Percentiles rank a stretch among this genome's conserved stretches.
These are phyloP conservation scores for Oscheius onirici DNA, from an alignment of 2,888 invertebrate species.

Conservation along the genomic window DNA sequence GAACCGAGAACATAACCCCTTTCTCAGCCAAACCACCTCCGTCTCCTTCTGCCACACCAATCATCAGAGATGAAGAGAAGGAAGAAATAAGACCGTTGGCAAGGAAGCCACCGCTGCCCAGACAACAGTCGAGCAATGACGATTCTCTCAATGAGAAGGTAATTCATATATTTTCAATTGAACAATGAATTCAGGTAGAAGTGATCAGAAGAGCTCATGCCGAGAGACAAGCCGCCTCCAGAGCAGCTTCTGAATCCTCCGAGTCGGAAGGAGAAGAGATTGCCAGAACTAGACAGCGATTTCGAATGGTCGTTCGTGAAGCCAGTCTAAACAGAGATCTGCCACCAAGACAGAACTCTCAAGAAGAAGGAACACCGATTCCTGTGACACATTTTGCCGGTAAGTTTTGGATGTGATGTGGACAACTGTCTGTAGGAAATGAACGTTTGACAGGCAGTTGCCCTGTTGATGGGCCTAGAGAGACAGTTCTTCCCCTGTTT, in stretches of 20 bases:
- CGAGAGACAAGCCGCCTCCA: constrained; percentile 45
- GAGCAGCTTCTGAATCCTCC: constrained; percentile 31
- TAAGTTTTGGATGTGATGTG: constrained; percentile 42
- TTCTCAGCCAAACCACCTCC: constrained; percentile 17
- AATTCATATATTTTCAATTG: background rate
- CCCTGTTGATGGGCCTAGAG: background rate
- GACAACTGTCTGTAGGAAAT: background rate
- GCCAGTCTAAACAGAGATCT: constrained; percentile 53
- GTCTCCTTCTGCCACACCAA: constrained; percentile 34
- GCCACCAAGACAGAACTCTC: background rate
- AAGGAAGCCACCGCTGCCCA: constrained; percentile 62
- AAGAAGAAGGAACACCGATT: constrained; percentile 44
- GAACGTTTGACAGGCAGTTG: background rate
- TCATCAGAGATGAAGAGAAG: constrained; percentile 37
- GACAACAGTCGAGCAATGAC: constrained; percentile 62
- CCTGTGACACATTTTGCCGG: constrained; percentile 68
- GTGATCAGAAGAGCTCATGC: constrained; percentile 65
- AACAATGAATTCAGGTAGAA: constrained; percentile 37
- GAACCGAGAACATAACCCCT: constrained; percentile 17
- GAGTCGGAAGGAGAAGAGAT: constrained; percentile 44
- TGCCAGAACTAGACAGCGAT: constrained; percentile 76
- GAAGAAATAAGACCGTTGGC: constrained; percentile 11
- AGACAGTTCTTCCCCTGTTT: background rate
- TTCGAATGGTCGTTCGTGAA: constrained; percentile 81
- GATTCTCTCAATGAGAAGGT: constrained; percentile 65